Evolutionary conservation across 1,140 invertebrate species (phyloP).

Genomic region (Drosophila triauraria): DNA sequence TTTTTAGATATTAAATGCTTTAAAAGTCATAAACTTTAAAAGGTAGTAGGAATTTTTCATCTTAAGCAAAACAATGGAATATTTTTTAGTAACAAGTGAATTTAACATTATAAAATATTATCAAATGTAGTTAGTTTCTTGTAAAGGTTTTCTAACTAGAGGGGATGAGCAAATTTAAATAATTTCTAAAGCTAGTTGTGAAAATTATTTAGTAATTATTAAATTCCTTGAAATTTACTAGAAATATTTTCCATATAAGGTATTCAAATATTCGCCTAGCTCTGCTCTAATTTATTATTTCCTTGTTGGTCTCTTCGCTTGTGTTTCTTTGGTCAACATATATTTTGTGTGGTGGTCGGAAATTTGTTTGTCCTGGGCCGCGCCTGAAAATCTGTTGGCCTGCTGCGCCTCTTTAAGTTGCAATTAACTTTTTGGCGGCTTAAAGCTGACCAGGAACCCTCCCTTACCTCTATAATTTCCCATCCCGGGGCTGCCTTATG

Average conservation of each 20-base stretch:
- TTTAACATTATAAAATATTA: no score
- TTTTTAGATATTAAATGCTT: no score
- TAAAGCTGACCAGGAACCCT: slow-evolving; percentile 38
- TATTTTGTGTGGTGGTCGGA: slow-evolving; percentile 65
- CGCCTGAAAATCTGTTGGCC: slow-evolving; percentile 73
- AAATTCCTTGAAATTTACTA: background rate
- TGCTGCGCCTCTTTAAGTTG: slow-evolving; percentile 73
- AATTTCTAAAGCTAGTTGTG: no score
- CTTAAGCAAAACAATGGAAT: no score
- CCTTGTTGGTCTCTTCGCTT: slow-evolving; percentile 3
- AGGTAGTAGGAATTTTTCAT: no score
- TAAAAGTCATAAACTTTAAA: no score
- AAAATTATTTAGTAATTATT: background rate
- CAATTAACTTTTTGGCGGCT: slow-evolving; percentile 78
- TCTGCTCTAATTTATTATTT: background rate
- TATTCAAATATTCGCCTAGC: background rate
- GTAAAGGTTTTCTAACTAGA: no score
- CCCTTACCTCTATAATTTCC: background rate
- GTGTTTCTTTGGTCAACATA: slow-evolving; percentile 62
- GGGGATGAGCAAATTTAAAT: no score
- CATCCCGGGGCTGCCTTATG: slow-evolving; percentile 57
- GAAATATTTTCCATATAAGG: background rate
- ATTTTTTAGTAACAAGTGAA: no score
- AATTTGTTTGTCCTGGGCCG: slow-evolving; percentile 74
- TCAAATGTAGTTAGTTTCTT: no score